Evolutionary conservation across 1,140 invertebrate species (phyloP).

Genomic region (Eufriesea mexicana): DNA sequence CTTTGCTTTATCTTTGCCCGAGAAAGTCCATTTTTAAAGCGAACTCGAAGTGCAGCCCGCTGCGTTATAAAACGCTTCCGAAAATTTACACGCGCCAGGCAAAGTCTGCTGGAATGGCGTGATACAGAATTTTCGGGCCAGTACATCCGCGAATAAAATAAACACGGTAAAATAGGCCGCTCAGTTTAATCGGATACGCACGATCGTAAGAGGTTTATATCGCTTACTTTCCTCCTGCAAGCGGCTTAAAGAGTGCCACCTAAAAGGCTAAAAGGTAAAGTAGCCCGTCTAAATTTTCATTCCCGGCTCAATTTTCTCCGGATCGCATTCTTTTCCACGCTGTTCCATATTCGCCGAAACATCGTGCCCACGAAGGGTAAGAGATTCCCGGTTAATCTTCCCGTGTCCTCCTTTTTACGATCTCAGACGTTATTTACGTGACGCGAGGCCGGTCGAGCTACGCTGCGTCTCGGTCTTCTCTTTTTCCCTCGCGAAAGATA

Average conservation of each 20-base stretch:
- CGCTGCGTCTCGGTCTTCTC: no score
- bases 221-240: neutral
- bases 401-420: neutral
- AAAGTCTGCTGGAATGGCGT: no score
- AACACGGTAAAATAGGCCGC: neutral
- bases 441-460: neutral
- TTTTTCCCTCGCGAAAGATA: neutral
- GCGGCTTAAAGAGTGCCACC: neutral
- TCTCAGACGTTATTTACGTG: slow-evolving; percentile 9
- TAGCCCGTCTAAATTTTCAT: neutral
- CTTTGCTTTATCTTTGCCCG: no score
- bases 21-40: no score
- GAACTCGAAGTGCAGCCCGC: no score
- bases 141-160: neutral
- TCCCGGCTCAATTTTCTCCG: neutral
- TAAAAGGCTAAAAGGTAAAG: neutral
- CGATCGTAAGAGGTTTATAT: slow-evolving; percentile 5
- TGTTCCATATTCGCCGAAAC: neutral
- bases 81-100: no score
- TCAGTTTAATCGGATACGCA: neutral
- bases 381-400: neutral
- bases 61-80: no score
- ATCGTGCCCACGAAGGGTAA: neutral
- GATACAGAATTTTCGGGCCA: no score
- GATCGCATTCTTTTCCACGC: neutral